phyloP scores from a whole-genome alignment of 2,113 vertebrate genomes.

The Mormoops blainvillei region DNA sequence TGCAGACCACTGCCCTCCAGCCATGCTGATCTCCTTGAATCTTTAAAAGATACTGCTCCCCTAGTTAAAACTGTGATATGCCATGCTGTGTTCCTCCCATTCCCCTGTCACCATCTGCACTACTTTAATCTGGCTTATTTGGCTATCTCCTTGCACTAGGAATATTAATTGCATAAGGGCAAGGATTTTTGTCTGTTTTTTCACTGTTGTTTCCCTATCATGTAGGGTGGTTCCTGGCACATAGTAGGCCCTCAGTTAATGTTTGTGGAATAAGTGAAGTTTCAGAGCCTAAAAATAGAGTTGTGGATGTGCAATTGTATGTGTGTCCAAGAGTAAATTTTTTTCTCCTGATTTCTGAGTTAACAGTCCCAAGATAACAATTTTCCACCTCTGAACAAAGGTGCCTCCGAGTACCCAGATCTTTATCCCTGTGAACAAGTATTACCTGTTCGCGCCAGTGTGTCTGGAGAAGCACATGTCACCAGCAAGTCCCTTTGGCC shows the following conservation, averaged over 20 bases:
- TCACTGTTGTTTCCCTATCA: neutral
- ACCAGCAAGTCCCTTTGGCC: neutral
- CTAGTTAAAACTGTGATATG: neutral
- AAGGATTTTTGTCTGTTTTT: neutral
- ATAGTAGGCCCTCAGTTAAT: neutral
- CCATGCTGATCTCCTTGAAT: neutral
- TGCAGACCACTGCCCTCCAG: neutral
- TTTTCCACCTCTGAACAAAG: neutral
- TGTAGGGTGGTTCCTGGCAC: neutral
- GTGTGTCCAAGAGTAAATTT: neutral
- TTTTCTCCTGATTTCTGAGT: neutral
- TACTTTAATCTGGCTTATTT: neutral
- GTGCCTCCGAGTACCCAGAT: neutral
- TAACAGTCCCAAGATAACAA: neutral
- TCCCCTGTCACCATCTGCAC: no score
- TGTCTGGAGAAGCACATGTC: neutral
- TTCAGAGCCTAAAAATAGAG: neutral
- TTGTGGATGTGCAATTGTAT: neutral
- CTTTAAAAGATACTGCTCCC: neutral
- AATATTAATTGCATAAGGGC: neutral
- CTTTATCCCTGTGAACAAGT: neutral
- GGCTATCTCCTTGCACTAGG: neutral
- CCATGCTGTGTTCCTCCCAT: neutral
- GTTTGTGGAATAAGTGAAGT: neutral
- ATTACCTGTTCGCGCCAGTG: neutral